Percentiles rank a stretch among this genome's conserved stretches.
phyloP scores from a whole-genome alignment of 2,113 vertebrate species.

The Leptodactylus fuscus region DNA sequence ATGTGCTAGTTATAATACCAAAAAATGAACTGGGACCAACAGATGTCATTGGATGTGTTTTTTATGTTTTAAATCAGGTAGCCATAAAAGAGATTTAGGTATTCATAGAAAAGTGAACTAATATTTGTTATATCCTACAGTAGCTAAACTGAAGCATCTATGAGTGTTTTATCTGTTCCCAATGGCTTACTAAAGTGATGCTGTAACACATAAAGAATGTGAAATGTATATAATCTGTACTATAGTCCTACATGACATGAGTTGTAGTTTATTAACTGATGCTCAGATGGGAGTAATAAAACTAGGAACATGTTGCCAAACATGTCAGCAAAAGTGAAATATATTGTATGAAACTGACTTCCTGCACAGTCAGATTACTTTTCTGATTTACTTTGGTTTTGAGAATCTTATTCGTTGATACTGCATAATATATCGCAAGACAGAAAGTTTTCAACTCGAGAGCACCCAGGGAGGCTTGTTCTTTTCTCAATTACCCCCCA shows the following conservation, averaged over 20 bases:
- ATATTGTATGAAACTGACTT: slow-evolving; percentile 1
- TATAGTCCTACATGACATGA: background rate
- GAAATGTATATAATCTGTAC: background rate
- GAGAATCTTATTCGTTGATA: background rate
- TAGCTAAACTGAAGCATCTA: background rate
- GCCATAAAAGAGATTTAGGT: background rate
- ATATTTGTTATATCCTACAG: background rate
- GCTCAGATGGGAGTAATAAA: background rate
- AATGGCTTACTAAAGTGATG: background rate
- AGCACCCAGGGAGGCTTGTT: slow-evolving; percentile 17
- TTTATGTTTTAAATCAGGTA: background rate
- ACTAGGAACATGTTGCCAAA: slow-evolving; percentile 17
- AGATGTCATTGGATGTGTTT: too few relatives aligned
- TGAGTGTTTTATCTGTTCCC: background rate
- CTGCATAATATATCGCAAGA: background rate
- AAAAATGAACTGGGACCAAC: too few relatives aligned
- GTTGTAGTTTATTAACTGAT: slow-evolving; percentile 20
- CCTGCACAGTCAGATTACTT: background rate
- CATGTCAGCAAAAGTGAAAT: slow-evolving; percentile 12
- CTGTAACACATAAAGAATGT: background rate
- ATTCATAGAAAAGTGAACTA: background rate
- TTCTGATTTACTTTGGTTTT: background rate
- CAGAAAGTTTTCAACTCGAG: slow-evolving; percentile 15
- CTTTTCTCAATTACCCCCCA: slow-evolving; percentile 30
- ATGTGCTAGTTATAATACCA: too few relatives aligned